These are phyloP conservation scores for Halocynthia aurantium DNA, from an alignment of 23 tunicate species.

Conservation along the genomic window DNA sequence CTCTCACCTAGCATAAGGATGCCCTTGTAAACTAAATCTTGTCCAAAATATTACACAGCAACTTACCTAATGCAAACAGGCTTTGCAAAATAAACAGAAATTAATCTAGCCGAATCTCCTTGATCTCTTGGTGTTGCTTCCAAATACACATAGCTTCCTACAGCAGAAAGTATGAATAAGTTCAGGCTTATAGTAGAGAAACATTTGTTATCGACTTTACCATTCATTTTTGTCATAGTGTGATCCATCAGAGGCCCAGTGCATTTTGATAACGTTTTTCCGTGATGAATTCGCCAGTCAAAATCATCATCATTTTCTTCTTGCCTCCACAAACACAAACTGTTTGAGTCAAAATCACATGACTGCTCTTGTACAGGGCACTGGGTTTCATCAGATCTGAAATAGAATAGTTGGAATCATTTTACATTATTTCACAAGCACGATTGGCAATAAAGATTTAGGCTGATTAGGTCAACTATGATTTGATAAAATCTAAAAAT, in stretches of 20 bases:
- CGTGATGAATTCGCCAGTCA: constrained; percentile 59
- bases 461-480: no score
- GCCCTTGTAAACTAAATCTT: no score
- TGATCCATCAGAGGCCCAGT: constrained; percentile 84
- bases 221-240: constrained; percentile 45
- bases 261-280: constrained; percentile 60
- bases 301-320: constrained; percentile 51
- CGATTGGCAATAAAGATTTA: no score
- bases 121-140: constrained; percentile 69
- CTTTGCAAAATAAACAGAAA: constrained; percentile 40
- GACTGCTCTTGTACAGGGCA: constrained; percentile 51
- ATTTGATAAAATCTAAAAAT: no score
- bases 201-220: constrained; percentile 24
- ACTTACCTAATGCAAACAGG: constrained; percentile 73
- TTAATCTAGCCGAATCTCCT: constrained; percentile 45
- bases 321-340: constrained; percentile 83
- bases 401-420: not conserved
- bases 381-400: constrained; percentile 66
- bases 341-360: constrained; percentile 58
- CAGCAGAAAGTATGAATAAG: constrained; percentile 1
- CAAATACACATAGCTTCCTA: constrained; percentile 73
- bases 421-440: no score
- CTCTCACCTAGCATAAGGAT: no score
- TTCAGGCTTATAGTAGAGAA: not conserved
- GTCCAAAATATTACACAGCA: no score